A percentile compares a stretch with the other conserved stretches of the same genome.
These are phyloP conservation scores for Shinisaurus crocodilurus DNA, from an alignment of 2,113 vertebrate genomes.

Conservation along the genomic window DNA sequence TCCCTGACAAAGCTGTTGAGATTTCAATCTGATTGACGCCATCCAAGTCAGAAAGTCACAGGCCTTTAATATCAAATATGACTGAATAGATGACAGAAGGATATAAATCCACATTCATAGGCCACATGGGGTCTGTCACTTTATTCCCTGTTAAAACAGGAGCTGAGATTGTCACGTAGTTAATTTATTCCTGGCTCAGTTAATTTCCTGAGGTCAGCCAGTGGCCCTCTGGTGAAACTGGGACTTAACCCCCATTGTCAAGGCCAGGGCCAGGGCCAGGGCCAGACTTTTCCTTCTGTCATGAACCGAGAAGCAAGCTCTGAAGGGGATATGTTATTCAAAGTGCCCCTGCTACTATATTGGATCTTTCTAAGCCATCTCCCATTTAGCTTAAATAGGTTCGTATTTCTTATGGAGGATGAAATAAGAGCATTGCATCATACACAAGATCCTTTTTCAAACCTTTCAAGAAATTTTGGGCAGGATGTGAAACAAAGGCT, in stretches of 20 bases:
- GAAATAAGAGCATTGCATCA: neutral
- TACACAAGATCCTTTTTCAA: neutral
- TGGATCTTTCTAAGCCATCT: neutral
- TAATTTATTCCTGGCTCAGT: neutral
- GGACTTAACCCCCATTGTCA: neutral
- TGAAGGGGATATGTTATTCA: neutral
- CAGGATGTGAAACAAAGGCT: neutral
- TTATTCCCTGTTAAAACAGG: neutral
- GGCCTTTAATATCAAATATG: neutral
- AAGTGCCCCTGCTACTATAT: neutral
- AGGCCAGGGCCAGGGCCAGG: neutral
- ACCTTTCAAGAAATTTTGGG: neutral
- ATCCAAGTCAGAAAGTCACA: neutral
- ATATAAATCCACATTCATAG: neutral
- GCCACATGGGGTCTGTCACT: neutral
- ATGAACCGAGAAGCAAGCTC: neutral
- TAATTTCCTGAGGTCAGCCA: neutral
- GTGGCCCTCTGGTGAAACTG: neutral
- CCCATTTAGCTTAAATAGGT: neutral
- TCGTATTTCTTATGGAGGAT: neutral
- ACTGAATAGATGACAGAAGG: neutral
- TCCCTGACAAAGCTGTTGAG: neutral
- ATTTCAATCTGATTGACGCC: neutral
- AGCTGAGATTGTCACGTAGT: neutral
- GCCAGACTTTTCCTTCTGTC: neutral